These are phyloP conservation scores for Anarsia innoxiella DNA, from an alignment of 2,888 invertebrate genomes.

Conservation along the genomic window DNA sequence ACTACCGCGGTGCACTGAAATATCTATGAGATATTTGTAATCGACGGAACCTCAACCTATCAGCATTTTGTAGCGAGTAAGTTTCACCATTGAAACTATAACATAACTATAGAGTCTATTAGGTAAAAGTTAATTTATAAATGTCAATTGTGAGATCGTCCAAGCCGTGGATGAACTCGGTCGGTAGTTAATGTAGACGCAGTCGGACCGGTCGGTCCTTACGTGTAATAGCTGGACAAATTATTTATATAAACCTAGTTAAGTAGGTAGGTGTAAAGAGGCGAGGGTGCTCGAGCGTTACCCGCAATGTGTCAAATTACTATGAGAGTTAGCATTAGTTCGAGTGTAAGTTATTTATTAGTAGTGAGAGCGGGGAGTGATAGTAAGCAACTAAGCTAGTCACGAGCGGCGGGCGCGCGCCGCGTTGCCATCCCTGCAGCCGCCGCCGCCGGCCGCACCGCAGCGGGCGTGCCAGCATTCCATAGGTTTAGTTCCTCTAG, in stretches of 20 bases:
- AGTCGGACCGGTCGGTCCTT: constrained; percentile 38
- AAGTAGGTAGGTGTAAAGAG: constrained; percentile 36
- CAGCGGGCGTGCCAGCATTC: constrained; percentile 17
- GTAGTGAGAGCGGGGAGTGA: constrained; percentile 62
- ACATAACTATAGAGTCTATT: constrained; percentile 64
- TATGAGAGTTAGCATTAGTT: constrained; percentile 48
- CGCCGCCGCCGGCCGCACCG: background rate
- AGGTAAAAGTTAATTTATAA: constrained; percentile 35
- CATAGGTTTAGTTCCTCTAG: constrained; percentile 39
- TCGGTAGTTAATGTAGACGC: constrained; percentile 39
- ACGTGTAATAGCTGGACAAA: constrained; percentile 65
- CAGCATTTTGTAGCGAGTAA: constrained; percentile 63
- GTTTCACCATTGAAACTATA: constrained; percentile 61
- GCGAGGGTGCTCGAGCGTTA: constrained; percentile 32
- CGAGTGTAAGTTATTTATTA: constrained; percentile 69
- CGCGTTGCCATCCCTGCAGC: constrained; percentile 53
- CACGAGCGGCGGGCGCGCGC: constrained; percentile 41
- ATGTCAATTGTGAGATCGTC: constrained; percentile 35
- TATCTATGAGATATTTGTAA: constrained; percentile 7
- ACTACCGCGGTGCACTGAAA: constrained; percentile 15
- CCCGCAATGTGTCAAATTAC: constrained; percentile 49
- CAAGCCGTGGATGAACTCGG: constrained; percentile 20
- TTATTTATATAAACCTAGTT: too few species aligned
- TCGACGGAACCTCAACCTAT: constrained; percentile 56
- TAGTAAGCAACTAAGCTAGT: constrained; percentile 70